A percentile compares a stretch with the other conserved stretches of the same genome.
Conservation (phyloP, 2,888 invertebrate species). For the Suillia variegata region DNA sequence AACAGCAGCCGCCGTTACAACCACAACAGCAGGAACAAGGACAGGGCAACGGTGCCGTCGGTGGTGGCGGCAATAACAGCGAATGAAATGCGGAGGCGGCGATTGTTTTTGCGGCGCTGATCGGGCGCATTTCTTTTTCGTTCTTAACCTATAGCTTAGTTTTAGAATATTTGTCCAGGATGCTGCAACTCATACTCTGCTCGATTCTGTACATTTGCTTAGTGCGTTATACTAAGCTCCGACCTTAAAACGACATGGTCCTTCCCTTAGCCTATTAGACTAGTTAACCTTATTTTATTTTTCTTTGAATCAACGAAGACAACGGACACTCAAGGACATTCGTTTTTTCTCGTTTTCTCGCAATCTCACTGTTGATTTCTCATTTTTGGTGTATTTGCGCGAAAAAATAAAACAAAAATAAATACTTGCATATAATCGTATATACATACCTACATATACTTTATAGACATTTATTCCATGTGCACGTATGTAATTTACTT, state of each 20-base stretch:
- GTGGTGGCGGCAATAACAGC: constrained; percentile 37
- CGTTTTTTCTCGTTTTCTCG: no score
- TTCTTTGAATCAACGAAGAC: no score
- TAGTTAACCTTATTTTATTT: no score
- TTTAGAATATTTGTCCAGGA: constrained; percentile 45
- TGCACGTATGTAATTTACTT: background rate
- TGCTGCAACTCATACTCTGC: constrained; percentile 44
- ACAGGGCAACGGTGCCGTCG: constrained; percentile 4
- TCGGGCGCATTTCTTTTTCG: constrained; percentile 52
- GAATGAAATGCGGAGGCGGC: constrained; percentile 57
- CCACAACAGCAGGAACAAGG: constrained; percentile 18
- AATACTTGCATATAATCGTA: no score
- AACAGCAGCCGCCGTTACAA: constrained; percentile 26
- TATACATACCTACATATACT: no score
- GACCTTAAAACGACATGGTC: no score
- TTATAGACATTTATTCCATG: background rate
- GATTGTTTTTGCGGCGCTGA: constrained; percentile 42
- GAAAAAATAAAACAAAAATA: no score
- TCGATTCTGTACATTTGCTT: constrained; percentile 41
- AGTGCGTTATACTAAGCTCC: constrained; percentile 31
- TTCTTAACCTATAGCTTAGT: constrained; percentile 42
- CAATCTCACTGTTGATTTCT: no score
- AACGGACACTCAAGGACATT: no score
- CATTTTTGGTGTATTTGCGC: background rate
- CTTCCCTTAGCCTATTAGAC: no score